Evolutionary conservation across 2,888 invertebrate genomes (phyloP).

Genomic region (Phalangium opilio): DNA sequence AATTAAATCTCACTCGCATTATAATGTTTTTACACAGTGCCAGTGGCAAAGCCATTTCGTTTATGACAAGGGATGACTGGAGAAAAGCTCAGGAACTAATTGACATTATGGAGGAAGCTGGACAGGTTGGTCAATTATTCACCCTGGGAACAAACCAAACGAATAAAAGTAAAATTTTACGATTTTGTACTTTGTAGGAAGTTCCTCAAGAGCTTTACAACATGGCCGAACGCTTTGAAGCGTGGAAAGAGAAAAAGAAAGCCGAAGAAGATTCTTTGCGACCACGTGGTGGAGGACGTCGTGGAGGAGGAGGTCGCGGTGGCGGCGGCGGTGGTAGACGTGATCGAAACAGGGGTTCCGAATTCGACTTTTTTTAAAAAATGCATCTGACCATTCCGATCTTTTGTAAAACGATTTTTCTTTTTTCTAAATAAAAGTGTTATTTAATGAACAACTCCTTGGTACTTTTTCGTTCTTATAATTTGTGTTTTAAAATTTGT

Average conservation of each 20-base stretch:
- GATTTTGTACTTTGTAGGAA: constrained; percentile 45
- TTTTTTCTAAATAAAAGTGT: too few species aligned
- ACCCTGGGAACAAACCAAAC: too few species aligned
- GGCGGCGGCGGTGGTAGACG: constrained; percentile 15
- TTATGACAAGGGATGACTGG: constrained; percentile 64
- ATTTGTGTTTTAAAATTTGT: too few species aligned
- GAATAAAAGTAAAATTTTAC: too few species aligned
- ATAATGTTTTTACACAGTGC: constrained; percentile 34
- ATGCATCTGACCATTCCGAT: too few species aligned
- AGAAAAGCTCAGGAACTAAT: constrained; percentile 63
- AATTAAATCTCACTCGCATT: too few species aligned
- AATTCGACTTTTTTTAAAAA: too few species aligned
- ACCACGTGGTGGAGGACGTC: constrained; percentile 19
- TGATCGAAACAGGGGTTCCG: too few species aligned
- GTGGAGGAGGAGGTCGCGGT: constrained; percentile 6
- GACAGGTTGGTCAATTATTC: constrained; percentile 36
- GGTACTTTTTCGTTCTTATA: too few species aligned
- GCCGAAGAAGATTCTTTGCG: constrained; percentile 28
- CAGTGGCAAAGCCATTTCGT: constrained; percentile 64
- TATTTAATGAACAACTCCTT: too few species aligned
- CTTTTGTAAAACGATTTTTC: too few species aligned
- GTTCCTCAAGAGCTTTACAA: constrained; percentile 55
- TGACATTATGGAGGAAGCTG: constrained; percentile 67
- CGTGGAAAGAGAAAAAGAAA: constrained; percentile 41
- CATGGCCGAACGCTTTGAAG: constrained; percentile 59